These are phyloP conservation scores for Prorops nasuta DNA, from an alignment of 1,140 invertebrate species.

Conservation along the genomic window DNA sequence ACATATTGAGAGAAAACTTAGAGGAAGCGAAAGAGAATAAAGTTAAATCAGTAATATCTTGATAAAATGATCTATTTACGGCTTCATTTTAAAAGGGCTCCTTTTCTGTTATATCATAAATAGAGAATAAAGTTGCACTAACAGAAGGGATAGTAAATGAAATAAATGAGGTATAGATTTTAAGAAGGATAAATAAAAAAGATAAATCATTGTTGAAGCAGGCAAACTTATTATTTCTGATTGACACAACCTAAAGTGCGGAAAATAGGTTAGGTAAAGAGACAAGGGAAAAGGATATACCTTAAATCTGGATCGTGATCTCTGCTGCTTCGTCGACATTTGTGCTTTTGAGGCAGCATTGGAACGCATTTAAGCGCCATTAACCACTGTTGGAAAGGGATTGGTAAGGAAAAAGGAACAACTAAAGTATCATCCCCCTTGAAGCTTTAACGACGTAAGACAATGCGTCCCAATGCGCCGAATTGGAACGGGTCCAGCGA, in stretches of 20 bases:
- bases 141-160: background rate
- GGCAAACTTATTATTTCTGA: background rate
- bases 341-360: slow-evolving; percentile 22
- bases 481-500: background rate
- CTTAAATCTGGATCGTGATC: slow-evolving; percentile 41
- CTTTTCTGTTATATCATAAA: background rate
- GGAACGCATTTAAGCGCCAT: background rate
- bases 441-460: slow-evolving; percentile 1
- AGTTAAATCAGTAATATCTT: no score
- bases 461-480: background rate
- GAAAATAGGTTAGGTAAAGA: background rate
- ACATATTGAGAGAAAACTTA: background rate
- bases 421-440: slow-evolving; percentile 3
- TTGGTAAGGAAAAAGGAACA: background rate
- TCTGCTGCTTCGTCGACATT: slow-evolving; percentile 41
- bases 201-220: background rate
- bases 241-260: background rate
- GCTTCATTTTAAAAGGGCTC: background rate
- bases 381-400: background rate
- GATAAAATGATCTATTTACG: no score
- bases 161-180: background rate
- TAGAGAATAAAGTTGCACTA: background rate
- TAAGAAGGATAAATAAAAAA: background rate
- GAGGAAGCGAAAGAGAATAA: no score
- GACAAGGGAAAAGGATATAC: slow-evolving; percentile 22